Percentiles rank a stretch among this genome's conserved stretches.
Evolutionary conservation across 2,797 vertebrate species (phyloP).

Genomic region (Chrysocyon brachyurus): DNA sequence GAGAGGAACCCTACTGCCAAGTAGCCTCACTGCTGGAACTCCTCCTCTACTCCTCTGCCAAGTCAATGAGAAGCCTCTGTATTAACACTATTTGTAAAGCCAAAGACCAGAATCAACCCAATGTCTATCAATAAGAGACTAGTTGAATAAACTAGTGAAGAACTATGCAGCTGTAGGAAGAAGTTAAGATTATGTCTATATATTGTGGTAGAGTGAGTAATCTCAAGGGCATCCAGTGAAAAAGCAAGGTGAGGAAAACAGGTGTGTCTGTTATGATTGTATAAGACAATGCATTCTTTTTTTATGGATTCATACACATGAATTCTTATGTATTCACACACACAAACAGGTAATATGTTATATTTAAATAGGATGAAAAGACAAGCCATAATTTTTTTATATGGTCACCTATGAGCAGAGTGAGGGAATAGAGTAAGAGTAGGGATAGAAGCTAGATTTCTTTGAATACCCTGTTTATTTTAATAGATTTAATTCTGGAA

Average conservation of each 20-base stretch:
- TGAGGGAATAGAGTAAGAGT: background rate
- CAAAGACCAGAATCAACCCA: background rate
- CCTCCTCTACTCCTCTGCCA: background rate
- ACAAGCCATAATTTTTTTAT: background rate
- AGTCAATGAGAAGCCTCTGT: background rate
- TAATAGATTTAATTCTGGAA: slow-evolving; percentile 4
- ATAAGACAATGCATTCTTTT: background rate
- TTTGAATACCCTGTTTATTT: background rate
- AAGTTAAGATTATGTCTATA: background rate
- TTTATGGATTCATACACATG: background rate
- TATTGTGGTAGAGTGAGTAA: background rate
- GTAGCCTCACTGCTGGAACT: background rate
- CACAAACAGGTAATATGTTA: background rate
- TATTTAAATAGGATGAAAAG: slow-evolving; percentile 26
- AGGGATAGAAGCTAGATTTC: background rate
- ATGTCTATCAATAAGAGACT: background rate
- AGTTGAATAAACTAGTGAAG: background rate
- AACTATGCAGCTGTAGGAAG: background rate
- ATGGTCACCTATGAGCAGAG: background rate
- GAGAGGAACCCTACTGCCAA: background rate
- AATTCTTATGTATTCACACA: background rate
- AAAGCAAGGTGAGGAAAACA: background rate
- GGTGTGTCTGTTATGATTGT: background rate
- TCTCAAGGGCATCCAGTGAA: background rate
- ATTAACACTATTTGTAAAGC: background rate